Base-by-base conservation (phyloP, 2,888 invertebrate genomes). In the Pteria penguin region DNA sequence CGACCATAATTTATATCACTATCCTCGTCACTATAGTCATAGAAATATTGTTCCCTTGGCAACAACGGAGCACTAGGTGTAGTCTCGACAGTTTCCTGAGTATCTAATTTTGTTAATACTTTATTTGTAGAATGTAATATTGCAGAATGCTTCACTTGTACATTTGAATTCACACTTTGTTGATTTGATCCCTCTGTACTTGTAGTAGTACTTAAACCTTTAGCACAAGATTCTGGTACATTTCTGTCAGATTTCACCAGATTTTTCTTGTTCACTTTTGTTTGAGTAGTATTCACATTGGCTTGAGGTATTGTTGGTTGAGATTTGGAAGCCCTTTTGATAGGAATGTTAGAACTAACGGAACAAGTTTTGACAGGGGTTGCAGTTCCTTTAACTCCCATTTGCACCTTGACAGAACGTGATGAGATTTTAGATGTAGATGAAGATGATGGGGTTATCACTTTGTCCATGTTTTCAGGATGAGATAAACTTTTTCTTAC, bases 21-120 rank as follows among this genome's bases (percentile, higher is more conserved):
- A 65, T 89, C 88, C 61, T 89, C 89, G 77, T 88, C 88, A 80
- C 88, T 88, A 76, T 86, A 88, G 61, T 88, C 88, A 76, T 88
- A 88, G 73, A 87, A 88, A 78, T 88, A 88, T 76, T 87, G 84
- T 65, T 81, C 77, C 8, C 73, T 79, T 1, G 74, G 76, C 33
- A 72, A 58, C 8, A 70, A 45, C 1, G 75, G 67, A n/a, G 69
- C 74, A 63, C 76, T 58, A 1, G 72, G 33, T 4, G 76, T 67
- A 8, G 36, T 62, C 8, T 45, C 11, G 45, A 45, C 45, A 14
- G 45, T 45, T 45, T 18, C 45, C 18, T 45, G 45, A 18, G 45
- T 18, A 45, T 18, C 18, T 14, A 8, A 14, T 18, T 18, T 45
- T 45, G 18, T 18, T 45, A 45, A 45, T 45, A 18, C 8, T 45